Conservation (phyloP, 2,888 invertebrate genomes). For the Eledona agricola region DNA sequence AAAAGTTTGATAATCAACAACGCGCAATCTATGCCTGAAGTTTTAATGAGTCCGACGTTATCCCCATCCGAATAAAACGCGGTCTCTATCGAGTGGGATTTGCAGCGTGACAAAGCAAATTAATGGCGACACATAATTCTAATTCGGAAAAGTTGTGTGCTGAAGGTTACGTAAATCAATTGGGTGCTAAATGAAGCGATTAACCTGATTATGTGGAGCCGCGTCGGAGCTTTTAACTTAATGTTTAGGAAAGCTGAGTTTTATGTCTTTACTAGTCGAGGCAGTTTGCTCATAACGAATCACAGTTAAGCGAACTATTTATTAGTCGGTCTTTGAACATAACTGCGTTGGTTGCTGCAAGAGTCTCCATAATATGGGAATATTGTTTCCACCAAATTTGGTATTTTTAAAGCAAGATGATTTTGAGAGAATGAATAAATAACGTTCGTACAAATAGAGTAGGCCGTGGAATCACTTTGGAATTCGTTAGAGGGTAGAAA, state of each 20-base stretch:
- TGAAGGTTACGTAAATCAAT: conserved; percentile 26
- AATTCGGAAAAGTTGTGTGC: conserved; percentile 24
- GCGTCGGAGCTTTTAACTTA: conserved; percentile 7
- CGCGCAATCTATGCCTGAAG: conserved; percentile 24
- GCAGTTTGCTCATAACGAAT: conserved; percentile 3
- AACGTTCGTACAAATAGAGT: no score
- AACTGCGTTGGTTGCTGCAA: no score
- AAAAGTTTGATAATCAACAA: conserved; percentile 28
- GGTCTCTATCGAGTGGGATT: conserved; percentile 10
- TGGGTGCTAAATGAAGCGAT: conserved; percentile 29
- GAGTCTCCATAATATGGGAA: no score
- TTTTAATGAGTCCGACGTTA: conserved; percentile 25
- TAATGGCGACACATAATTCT: conserved; percentile 8
- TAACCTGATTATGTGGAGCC: conserved; percentile 30
- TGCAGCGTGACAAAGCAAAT: conserved; percentile 9
- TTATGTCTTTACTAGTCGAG: conserved; percentile 15
- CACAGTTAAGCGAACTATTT: conserved; percentile 4
- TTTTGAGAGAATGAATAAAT: no score
- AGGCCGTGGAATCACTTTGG: no score
- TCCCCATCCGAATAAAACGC: conserved; percentile 14
- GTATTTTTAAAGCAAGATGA: no score
- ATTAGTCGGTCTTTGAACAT: no score
- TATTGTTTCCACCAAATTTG: no score
- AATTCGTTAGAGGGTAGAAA: no score
- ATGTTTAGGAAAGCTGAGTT: conserved; percentile 9